Base-by-base conservation (phyloP, 2,113 vertebrate species). In the Otis tarda region DNA sequence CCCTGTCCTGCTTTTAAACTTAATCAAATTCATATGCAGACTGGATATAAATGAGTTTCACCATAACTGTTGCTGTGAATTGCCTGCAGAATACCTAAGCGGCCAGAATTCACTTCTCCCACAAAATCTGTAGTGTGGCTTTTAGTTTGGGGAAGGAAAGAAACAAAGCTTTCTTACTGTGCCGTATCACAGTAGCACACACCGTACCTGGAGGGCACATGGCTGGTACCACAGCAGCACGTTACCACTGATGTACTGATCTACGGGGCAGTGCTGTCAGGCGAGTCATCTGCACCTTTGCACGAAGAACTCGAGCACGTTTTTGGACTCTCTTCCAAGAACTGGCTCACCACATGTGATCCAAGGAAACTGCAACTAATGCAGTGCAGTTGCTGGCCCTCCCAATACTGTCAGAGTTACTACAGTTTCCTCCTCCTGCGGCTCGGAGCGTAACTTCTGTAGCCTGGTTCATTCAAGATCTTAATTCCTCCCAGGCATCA, bases 391-490 rank as follows among this genome's bases (percentile, higher is more conserved):
- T 89, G 37, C 64, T 65, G 41, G 28, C 67, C 45, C 57, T 89
- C 37, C 53, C 87, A 9, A 71, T 57, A 37, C n/a, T 19, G 18
- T 25, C 53, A 22, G 47, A 84, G 21, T 81, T 82, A 73, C 90
- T 84, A 71, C 22, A 41, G 31, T 23, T 70, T 60, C 71, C 37
- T 55, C 60, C 81, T 50, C 43, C 63, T 22, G 47, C 3, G 4
- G 43, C 60, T 82, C 77, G 22, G 25, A 82, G 56, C 52, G 49
- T 67, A 78, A 15, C 45, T 81, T 78, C 55, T 63, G 33, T 23
- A 73, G 64, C 14, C 41, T 80, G 60, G 23, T 60, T 96, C 95
- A 93, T 96, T 95, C 92, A 85, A 61, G 69, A 94, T 61, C 43
- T 81, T 87, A 74, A 14, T 78, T 93, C 69, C 82, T 80, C 35